Percentiles rank a stretch among this genome's conserved stretches.
Evolutionary conservation across 2,888 invertebrate genomes (phyloP).

Genomic region (Cryptus viduatorius): DNA sequence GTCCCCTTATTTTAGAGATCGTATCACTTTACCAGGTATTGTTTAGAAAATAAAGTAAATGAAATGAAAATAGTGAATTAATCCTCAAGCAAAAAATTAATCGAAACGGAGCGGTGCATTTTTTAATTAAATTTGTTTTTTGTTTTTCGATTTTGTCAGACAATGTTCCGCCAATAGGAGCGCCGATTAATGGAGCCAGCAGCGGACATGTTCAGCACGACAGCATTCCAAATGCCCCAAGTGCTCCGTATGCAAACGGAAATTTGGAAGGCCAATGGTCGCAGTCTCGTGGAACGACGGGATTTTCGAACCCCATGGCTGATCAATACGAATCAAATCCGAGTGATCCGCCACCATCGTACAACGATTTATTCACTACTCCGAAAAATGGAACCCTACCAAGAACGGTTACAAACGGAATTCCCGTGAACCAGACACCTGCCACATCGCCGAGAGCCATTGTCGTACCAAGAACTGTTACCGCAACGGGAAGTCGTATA

Average conservation of each 20-base stretch:
- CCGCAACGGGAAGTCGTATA: neutral
- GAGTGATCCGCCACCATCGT: constrained; percentile 8
- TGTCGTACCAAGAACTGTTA: neutral
- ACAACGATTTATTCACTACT: constrained; percentile 4
- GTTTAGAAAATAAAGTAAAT: neutral
- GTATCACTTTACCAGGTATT: neutral
- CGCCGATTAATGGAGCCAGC: neutral
- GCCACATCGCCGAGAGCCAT: constrained; percentile 9
- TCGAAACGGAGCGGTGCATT: neutral
- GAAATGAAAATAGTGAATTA: neutral
- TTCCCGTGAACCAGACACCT: neutral
- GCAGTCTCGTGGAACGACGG: neutral
- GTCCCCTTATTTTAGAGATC: neutral
- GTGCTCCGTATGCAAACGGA: neutral
- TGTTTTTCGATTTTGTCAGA: neutral
- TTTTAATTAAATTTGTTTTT: neutral
- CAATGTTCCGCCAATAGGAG: neutral
- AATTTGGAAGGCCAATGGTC: neutral
- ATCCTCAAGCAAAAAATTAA: neutral
- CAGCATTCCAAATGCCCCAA: neutral
- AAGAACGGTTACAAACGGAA: neutral
- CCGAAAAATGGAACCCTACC: neutral
- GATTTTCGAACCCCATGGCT: neutral
- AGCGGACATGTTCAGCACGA: neutral
- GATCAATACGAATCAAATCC: neutral